phyloP scores from a whole-genome alignment of 2,113 vertebrate genomes.

The Burhinus oedicnemus region DNA sequence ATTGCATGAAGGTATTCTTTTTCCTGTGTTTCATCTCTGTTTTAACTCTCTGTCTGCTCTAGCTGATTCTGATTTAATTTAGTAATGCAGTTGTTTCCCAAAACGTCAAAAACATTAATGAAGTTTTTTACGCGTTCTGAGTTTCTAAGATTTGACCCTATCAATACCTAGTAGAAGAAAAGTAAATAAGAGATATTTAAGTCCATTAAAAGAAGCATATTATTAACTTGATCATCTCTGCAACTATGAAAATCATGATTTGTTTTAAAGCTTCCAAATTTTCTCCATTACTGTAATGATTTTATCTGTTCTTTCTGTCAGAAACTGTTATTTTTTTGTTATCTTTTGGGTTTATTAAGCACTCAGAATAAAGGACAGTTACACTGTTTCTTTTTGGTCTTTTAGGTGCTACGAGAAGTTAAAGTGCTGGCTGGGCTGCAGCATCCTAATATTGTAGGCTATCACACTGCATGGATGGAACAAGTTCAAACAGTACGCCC shows the following conservation, averaged over 20 bases:
- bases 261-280: background rate
- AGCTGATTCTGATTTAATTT: background rate
- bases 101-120: background rate
- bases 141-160: background rate
- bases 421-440: slow-evolving; percentile 94
- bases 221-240: background rate
- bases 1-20: slow-evolving; percentile 91
- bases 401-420: slow-evolving; percentile 92
- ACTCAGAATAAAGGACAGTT: background rate
- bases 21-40: background rate
- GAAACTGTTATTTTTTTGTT: background rate
- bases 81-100: background rate
- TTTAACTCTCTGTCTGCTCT: background rate
- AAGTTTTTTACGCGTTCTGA: background rate
- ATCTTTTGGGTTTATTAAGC: background rate
- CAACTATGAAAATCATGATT: background rate
- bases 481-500: slow-evolving; percentile 81
- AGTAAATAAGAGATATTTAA: background rate
- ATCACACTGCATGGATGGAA: slow-evolving; percentile 98
- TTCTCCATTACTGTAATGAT: background rate
- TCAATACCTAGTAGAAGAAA: background rate
- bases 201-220: background rate
- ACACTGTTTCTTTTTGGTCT: background rate
- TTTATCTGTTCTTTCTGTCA: background rate
- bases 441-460: slow-evolving; percentile 91